Evolutionary conservation across 2,113 vertebrate genomes (phyloP), one percentile per base, ranked within the genome.

Genomic region (Entomyzon cyanotis): DNA sequence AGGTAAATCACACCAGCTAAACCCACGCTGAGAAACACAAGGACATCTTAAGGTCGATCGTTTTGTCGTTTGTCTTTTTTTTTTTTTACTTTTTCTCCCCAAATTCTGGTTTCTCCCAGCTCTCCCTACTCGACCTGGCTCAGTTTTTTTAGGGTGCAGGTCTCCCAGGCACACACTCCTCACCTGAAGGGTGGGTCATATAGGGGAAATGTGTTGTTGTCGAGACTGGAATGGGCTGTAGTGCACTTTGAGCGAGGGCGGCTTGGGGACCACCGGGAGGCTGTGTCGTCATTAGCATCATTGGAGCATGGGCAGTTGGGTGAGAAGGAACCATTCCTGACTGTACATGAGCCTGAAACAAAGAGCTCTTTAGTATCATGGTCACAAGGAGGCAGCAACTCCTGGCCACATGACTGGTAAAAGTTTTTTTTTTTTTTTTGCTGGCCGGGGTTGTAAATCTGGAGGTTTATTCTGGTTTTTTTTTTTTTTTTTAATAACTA

Each of bases 221-320:
- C 96, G 98, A 98, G 97, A 98, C 98, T 23, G 99, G 99, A 98
- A 99, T 99, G 98, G 99, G 98, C 97, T 99, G 99, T 96, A 99
- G 98, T 97, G 99, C 98, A 89, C 98, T 99, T 98, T 99, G 99
- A 97, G 98, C 97, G 97, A 99, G 98, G 56, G 97, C 98, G 93
- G 98, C 98, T 98, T 99, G 99, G 64, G 98, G 99, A 91, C 99
- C 99, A 53, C 98, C 99, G 70, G 99, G 98, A 94, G 98, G 99
- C 98, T 99, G 99, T 95, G 99, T 99, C 86, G 99, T 98, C 99
- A 99, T 99, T 98, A 99, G 98, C 99, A 99, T 99, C 99, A 99
- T 99, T 49, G 98, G 98, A 83, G 99, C 98, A 98, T 99, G 99
- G 96, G 98, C 98, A 89, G 98, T 97, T 74, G 98, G 99, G 98